Evolutionary conservation across 2,797 vertebrate genomes (phyloP).

Genomic region (Sebastes minor): DNA sequence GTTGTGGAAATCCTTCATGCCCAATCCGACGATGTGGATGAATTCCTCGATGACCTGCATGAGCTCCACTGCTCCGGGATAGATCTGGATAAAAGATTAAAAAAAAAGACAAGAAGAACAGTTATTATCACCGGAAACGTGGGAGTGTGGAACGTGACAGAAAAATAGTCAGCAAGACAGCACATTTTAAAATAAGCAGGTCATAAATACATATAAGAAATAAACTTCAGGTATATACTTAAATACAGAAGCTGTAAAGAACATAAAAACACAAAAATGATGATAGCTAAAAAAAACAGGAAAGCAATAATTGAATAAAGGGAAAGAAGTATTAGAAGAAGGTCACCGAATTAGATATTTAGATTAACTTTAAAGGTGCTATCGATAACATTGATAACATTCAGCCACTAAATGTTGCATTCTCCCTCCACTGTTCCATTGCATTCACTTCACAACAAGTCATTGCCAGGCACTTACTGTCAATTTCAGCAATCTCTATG

Average conservation of each 20-base stretch:
- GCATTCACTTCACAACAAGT: not conserved
- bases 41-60: slow-evolving; percentile 99
- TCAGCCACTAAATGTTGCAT: rapidly evolving
- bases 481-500: too few relatives aligned
- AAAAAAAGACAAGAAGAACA: slow-evolving; percentile 14
- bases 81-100: slow-evolving; percentile 84
- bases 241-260: not conserved
- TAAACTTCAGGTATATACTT: not conserved
- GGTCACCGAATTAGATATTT: not conserved
- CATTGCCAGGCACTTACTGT: too few relatives aligned
- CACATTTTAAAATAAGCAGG: not conserved
- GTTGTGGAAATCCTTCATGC: slow-evolving; percentile 99
- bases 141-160: not conserved
- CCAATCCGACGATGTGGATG: slow-evolving; percentile 99
- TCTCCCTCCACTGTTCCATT: not conserved
- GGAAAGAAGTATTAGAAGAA: not conserved
- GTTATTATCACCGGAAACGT: not conserved
- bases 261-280: not conserved
- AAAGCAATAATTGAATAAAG: not conserved
- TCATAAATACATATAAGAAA: not conserved
- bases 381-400: not conserved
- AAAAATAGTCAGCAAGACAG: not conserved
- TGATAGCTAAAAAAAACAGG: not conserved
- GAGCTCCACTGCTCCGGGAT: slow-evolving; percentile 96
- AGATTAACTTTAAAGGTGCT: not conserved